Base-by-base conservation (phyloP, 2,113 vertebrate genomes). In the Oplegnathus fasciatus region DNA sequence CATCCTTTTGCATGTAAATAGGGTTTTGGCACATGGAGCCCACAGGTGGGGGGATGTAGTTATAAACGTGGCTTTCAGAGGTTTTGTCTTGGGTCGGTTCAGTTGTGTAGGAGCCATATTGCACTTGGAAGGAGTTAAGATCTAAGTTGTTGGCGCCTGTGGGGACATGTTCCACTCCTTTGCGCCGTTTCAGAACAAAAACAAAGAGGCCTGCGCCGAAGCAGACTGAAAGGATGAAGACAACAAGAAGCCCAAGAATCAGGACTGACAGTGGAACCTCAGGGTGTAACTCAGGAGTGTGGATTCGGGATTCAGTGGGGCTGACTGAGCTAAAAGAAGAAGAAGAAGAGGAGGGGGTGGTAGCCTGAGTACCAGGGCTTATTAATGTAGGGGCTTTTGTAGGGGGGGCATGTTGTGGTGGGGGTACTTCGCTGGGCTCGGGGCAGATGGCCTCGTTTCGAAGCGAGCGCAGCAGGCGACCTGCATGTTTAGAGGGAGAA, bases 1-100 rank as follows among this genome's bases (percentile, higher is more conserved):
- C 96, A 54, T 99, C 97, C 78, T 99, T 99, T 91, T 99, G 98
- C 96, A 99, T 97, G 94, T 99, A 99, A 84, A 99, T 99, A 1
- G 98, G 98, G 82, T 99, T 99, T 92, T 98, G 98, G 93, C 98
- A 99, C 98, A 99, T 99, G 92, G 98, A 97, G 30, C 97, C 97
- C 66, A 99, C 94, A 0, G 98, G 96, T 40, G 98, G 97, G 26
- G 98, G 97, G 80, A 98, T 98, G 67, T 99, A 99, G 88, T 98
- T 99, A 84, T 99, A 99, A 78, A 99, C 97, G 0, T 99, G 98
- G 71, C 96, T 97, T 54, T 99, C 97, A 0, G 95, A 97, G 0
- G 94, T 95, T 93, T 99, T 99, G 60, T 97, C 97, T 5, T 89
- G 90, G 0, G 95, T 96, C 1, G 93, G 92, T 76, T 98, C 97